Evolutionary conservation across 2,888 invertebrate genomes (phyloP), one percentile per base, ranked within the genome.

Genomic region (Psylliodes chrysocephalus): DNA sequence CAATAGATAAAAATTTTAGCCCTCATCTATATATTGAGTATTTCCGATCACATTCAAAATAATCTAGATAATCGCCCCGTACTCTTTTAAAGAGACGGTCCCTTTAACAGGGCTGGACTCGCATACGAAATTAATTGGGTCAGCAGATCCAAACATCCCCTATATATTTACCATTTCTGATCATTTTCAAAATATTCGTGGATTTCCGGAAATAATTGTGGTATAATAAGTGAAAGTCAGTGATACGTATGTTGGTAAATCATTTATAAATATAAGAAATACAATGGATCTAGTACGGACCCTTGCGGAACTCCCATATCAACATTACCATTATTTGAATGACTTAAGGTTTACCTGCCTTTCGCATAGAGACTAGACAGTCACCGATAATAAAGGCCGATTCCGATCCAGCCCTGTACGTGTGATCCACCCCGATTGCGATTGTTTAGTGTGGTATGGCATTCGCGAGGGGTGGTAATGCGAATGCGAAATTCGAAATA

Each of bases 391-490:
- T n/a, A n/a, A n/a, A n/a, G 12, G 33, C 33, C 10, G 22, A 22
- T 17, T 44, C 4, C 15, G 8, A 12, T 59, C 14, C 49, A 33
- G 22, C 7, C 59, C 59, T 51, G 49, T 8, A 8, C 14, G n/a
- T 10, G 22, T 10, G 22, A 38, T 49, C 28, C 40, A 12, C 25
- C 33, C 38, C 17, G 28, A 64, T 54, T 60, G 51, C 52, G 46
- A 60, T 60, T 56, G 55, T 64, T 52, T 52, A 52, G 51, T 52
- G 56, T 38, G 64, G 64, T 47, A 47, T 38, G 64, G 64, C 40
- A 47, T 35, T 64, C 33, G 49, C 44, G 28, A 46, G 54, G 64
- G 64, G 60, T 55, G 51, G 52, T 44, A 55, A 47, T 64, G 49
- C 35, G 53, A 33, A 56, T 42, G 28, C 46, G 56, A 28, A 17